phyloP scores from a whole-genome alignment of 2,888 invertebrate genomes.

The Dryobota labecula region DNA sequence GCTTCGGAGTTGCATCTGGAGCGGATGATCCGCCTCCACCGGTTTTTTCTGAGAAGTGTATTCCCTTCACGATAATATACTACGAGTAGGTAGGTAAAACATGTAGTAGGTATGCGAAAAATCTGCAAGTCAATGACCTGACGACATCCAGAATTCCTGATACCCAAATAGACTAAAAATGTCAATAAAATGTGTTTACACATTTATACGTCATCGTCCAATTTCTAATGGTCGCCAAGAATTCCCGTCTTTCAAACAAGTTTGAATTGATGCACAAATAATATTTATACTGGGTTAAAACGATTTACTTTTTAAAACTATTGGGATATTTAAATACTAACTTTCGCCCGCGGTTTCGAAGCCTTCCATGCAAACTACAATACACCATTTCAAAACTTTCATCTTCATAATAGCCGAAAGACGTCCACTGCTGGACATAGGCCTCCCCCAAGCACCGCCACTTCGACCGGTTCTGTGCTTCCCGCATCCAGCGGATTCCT shows the following conservation, averaged over 20 bases:
- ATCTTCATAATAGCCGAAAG: too few relatives aligned
- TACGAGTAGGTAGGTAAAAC: background rate
- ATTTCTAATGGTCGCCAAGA: slow-evolving; percentile 19
- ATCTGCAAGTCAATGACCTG: slow-evolving; percentile 20
- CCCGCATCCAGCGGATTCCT: too few relatives aligned
- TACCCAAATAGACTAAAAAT: slow-evolving; percentile 18
- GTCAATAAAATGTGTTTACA: slow-evolving; percentile 24
- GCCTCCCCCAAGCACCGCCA: too few relatives aligned
- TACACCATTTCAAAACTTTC: background rate
- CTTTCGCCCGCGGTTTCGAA: background rate
- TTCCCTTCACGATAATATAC: background rate
- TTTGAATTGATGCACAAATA: slow-evolving; percentile 28
- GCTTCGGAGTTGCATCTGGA: too few relatives aligned
- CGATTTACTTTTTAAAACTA: slow-evolving; percentile 4
- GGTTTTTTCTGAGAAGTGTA: too few relatives aligned
- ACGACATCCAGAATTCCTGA: slow-evolving; percentile 25
- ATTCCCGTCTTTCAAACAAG: slow-evolving; percentile 17
- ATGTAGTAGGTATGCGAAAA: background rate
- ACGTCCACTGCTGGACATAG: too few relatives aligned
- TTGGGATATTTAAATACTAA: background rate
- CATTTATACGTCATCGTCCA: slow-evolving; percentile 4
- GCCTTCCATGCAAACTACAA: too few relatives aligned
- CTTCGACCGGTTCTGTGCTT: too few relatives aligned
- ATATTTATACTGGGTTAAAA: slow-evolving; percentile 6
- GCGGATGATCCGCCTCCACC: too few relatives aligned